Base-by-base conservation (phyloP, 2,888 invertebrate genomes). In the Spodoptera picta region DNA sequence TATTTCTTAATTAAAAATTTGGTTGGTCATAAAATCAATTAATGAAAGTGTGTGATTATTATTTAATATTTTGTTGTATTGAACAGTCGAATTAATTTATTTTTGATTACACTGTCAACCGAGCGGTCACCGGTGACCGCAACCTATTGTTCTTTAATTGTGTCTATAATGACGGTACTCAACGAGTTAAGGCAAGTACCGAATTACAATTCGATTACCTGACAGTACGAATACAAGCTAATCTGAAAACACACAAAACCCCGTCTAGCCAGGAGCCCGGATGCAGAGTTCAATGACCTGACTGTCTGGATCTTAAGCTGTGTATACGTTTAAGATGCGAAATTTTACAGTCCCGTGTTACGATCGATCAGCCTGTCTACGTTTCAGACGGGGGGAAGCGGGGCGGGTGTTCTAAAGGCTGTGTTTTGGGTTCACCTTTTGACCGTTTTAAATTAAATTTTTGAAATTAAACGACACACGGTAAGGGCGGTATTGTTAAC, bases 251-350 rank as follows among this genome's bases (percentile, higher is more conserved):
- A 59, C 55, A 73, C 45, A 50, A 36, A 43, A 31, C 57, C 27
- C 24, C 19, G 73, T 73, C 74, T 56, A 55, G 69, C 55, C 64
- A 36, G 58, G 73, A 53, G 68, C 65, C 65, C 69, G 78, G 78
- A 70, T 74, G 69, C 59, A 27, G 51, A 47, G 87, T 77, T 70
- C 87, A 55, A 71, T 70, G 85, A 85, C 84, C 87, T 81, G 81
- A 76, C 70, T 83, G 86, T 86, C 86, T 85, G 73, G 66, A 72
- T 75, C 83, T 78, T 79, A 73, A 80, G 75, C 69, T 72, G 65
- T 61, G 73, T 77, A 64, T 73, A 79, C 61, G 56, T 72, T 68
- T 69, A 79, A 80, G 80, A 80, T 75, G 73, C 53, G 75, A 80
- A 77, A 69, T 79, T 75, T 77, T 77, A 72, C 65, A 57, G 70